Percentiles rank a stretch among this genome's conserved stretches.
Conservation (phyloP, 1,140 invertebrate genomes). For the Drosophila asahinai region DNA sequence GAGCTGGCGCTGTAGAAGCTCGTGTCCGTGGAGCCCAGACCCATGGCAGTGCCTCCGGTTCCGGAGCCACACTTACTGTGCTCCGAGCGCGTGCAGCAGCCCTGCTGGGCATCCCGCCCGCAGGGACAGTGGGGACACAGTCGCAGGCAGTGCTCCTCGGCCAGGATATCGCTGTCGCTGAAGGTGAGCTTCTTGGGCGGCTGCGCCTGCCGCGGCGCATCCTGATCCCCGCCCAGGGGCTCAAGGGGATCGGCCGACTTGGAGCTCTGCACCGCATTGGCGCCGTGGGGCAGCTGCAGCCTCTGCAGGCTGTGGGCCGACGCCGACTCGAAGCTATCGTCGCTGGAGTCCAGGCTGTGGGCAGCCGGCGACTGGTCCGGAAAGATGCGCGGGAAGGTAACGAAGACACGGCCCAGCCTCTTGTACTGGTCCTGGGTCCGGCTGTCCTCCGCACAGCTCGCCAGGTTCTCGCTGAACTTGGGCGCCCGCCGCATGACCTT, state of each 20-base stretch:
- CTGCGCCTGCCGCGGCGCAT: constrained; percentile 15
- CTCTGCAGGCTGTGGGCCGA: constrained; percentile 75
- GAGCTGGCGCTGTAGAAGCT: constrained; percentile 83
- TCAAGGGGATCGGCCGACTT: constrained; percentile 83
- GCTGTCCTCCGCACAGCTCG: constrained; percentile 88
- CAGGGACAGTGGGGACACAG: constrained; percentile 73
- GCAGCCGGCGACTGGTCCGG: constrained; percentile 25
- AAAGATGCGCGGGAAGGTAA: constrained; percentile 79
- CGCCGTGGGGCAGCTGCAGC: constrained; percentile 46
- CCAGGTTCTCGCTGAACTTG: constrained; percentile 88
- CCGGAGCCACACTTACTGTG: constrained; percentile 45
- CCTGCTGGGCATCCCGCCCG: constrained; percentile 43
- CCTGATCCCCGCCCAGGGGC: constrained; percentile 60
- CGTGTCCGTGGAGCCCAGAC: constrained; percentile 70
- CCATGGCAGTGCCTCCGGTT: not conserved
- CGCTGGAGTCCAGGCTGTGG: constrained; percentile 65
- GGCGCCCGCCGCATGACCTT: constrained; percentile 88
- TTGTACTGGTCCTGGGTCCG: constrained; percentile 81
- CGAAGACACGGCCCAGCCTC: constrained; percentile 80
- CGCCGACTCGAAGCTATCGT: constrained; percentile 82
- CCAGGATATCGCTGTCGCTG: constrained; percentile 81
- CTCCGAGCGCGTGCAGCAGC: constrained; percentile 56
- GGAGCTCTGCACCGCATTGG: constrained; percentile 57
- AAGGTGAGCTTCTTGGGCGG: constrained; percentile 74
- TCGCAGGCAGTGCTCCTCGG: constrained; percentile 66